A percentile compares a stretch with the other conserved stretches of the same genome.
phyloP scores from a whole-genome alignment of 2,113 vertebrate genomes.

The Sebastes fasciatus region DNA sequence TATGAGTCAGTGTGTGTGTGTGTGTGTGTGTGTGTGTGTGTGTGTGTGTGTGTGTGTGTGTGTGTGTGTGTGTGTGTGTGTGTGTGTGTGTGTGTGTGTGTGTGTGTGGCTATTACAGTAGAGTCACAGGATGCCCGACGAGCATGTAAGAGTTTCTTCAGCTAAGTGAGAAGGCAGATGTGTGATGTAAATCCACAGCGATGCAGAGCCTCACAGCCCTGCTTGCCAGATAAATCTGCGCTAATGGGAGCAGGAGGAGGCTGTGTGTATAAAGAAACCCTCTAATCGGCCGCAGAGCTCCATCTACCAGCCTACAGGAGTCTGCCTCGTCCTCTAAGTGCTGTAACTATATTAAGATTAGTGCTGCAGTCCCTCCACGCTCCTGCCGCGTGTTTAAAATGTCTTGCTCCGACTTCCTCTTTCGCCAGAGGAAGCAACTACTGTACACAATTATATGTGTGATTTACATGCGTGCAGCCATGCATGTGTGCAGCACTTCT shows the following conservation, averaged over 20 bases:
- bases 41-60: neutral
- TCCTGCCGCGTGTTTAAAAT: conserved; percentile 1
- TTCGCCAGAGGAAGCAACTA: conserved; percentile 15
- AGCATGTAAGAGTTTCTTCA: conserved; percentile 15
- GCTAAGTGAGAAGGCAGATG: conserved; percentile 24
- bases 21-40: neutral
- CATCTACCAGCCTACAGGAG: neutral
- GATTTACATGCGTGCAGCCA: conserved; percentile 35
- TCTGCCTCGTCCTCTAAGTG: conserved; percentile 30
- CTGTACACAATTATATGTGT: neutral
- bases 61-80: neutral
- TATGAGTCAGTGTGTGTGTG: conserved; percentile 1
- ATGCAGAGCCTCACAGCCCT: neutral
- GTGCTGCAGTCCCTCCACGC: neutral
- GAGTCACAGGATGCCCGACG: neutral
- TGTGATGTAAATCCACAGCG: conserved; percentile 21
- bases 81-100: neutral
- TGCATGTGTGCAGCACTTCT: conserved; percentile 21
- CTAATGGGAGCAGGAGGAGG: conserved; percentile 18
- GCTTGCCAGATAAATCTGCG: conserved; percentile 14
- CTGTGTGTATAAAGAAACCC: conserved; percentile 14
- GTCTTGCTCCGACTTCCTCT: neutral
- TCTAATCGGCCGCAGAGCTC: conserved; percentile 31
- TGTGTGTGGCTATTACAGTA: neutral
- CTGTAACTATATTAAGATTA: conserved; percentile 24